phyloP scores from a whole-genome alignment of 35 echinoderm and acorn worm species.

The Chiridota heheva region DNA sequence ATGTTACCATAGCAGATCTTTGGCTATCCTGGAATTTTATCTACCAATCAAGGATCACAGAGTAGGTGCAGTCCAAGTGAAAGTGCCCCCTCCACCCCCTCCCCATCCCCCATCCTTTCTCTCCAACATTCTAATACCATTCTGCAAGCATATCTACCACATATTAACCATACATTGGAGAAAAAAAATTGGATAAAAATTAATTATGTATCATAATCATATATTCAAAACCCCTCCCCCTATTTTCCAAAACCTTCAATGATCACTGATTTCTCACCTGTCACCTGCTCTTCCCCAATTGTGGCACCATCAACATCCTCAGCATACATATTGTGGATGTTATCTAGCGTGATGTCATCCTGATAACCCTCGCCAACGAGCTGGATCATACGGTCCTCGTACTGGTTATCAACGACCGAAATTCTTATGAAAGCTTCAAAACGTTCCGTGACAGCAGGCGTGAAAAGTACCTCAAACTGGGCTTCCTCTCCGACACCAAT shows the following conservation, averaged over 20 bases:
- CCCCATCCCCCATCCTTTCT: too few species aligned
- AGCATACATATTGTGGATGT: constrained; percentile 74
- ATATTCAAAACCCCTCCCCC: neutral
- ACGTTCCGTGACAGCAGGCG: constrained; percentile 35
- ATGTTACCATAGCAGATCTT: too few species aligned
- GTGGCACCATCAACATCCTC: constrained; percentile 65
- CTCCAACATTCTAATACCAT: too few species aligned
- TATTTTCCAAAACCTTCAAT: neutral
- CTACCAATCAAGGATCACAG: too few species aligned
- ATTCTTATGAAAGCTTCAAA: constrained; percentile 62
- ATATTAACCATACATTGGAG: too few species aligned
- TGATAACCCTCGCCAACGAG: constrained; percentile 92
- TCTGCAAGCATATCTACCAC: too few species aligned
- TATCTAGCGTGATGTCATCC: constrained; percentile 97
- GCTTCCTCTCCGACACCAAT: constrained; percentile 69
- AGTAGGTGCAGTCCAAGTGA: too few species aligned
- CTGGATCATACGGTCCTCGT: constrained; percentile 91
- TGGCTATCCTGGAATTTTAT: too few species aligned
- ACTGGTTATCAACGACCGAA: constrained; percentile 90
- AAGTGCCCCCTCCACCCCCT: too few species aligned
- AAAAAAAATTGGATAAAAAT: too few species aligned
- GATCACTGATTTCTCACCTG: constrained; percentile 67
- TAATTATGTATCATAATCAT: neutral
- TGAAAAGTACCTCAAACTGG: constrained; percentile 77
- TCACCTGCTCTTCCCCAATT: constrained; percentile 72